Conservation (phyloP, 1,140 invertebrate genomes). For the Glomeris maerens region DNA sequence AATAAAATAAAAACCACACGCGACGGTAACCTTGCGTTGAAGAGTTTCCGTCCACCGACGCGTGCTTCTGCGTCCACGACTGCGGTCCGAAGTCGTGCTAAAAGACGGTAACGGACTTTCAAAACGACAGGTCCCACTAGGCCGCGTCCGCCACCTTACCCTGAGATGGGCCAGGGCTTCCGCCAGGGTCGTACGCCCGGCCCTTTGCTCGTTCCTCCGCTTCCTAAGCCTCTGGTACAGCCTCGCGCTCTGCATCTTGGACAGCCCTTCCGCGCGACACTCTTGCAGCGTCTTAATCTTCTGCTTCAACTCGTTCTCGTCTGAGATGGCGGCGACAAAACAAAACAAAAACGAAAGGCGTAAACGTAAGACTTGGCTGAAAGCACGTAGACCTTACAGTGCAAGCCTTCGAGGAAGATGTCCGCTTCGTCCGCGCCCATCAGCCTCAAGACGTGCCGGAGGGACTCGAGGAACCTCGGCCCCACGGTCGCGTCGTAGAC, state of each 20-base stretch:
- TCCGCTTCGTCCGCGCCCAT: constrained; percentile 57
- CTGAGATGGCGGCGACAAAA: constrained; percentile 9
- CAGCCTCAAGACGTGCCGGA: constrained; percentile 57
- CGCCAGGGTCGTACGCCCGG: constrained; percentile 33
- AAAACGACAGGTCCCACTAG: too few species aligned
- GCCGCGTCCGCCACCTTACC: too few species aligned
- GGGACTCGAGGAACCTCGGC: constrained; percentile 38
- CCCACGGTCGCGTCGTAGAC: constrained; percentile 49
- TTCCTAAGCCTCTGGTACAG: constrained; percentile 49
- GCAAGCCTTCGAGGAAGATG: constrained; percentile 55
- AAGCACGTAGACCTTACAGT: constrained; percentile 37
- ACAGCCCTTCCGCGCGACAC: constrained; percentile 54
- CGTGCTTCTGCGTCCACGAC: too few species aligned
- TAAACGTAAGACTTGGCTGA: constrained; percentile 3
- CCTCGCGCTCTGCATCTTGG: constrained; percentile 43
- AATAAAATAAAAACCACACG: too few species aligned
- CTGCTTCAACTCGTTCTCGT: constrained; percentile 48
- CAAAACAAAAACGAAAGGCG: not conserved
- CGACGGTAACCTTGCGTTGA: too few species aligned
- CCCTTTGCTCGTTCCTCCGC: constrained; percentile 42
- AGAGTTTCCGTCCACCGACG: too few species aligned
- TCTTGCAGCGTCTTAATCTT: constrained; percentile 46
- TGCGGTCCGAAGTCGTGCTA: too few species aligned
- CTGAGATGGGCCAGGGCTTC: constrained; percentile 27
- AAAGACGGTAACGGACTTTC: too few species aligned